Percentiles rank a stretch among this genome's conserved stretches.
phyloP scores from a whole-genome alignment of 2,888 invertebrate genomes.

The Ennomos quercinarius region DNA sequence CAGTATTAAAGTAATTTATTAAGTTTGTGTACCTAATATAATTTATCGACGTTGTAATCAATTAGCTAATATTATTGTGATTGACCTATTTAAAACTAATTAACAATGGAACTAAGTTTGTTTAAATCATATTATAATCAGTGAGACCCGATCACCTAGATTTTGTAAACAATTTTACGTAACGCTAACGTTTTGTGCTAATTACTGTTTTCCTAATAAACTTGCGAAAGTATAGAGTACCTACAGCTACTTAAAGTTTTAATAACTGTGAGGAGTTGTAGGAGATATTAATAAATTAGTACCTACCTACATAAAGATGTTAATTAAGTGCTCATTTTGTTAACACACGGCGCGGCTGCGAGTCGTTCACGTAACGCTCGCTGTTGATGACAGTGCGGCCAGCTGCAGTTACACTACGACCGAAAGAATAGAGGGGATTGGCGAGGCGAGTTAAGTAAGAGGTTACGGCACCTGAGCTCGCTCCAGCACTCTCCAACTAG shows the following conservation, averaged over 20 bases:
- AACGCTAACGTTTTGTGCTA: slow-evolving; percentile 4
- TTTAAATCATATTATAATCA: slow-evolving; percentile 6
- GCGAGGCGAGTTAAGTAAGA: slow-evolving; percentile 75
- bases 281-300: slow-evolving; percentile 22
- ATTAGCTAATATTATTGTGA: slow-evolving; percentile 8
- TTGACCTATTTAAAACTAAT: slow-evolving; percentile 23
- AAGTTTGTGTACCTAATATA: too few relatives aligned
- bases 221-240: too few relatives aligned
- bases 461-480: slow-evolving; percentile 71
- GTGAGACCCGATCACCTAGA: slow-evolving; percentile 19
- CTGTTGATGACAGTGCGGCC: slow-evolving; percentile 19
- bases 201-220: too few relatives aligned
- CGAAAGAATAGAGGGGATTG: slow-evolving; percentile 56
- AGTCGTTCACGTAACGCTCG: slow-evolving; percentile 53
- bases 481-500: slow-evolving; percentile 70
- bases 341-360: slow-evolving; percentile 12
- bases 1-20: too few relatives aligned
- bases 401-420: slow-evolving; percentile 38
- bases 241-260: neutral
- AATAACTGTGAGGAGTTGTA: neutral
- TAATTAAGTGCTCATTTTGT: slow-evolving; percentile 38
- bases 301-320: slow-evolving; percentile 28
- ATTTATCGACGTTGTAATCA: slow-evolving; percentile 1
- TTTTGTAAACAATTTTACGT: slow-evolving; percentile 28
- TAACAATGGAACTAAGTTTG: slow-evolving; percentile 17